phyloP scores from a whole-genome alignment of 2,888 invertebrate species.

The Hirtodrosophila alboralis region DNA sequence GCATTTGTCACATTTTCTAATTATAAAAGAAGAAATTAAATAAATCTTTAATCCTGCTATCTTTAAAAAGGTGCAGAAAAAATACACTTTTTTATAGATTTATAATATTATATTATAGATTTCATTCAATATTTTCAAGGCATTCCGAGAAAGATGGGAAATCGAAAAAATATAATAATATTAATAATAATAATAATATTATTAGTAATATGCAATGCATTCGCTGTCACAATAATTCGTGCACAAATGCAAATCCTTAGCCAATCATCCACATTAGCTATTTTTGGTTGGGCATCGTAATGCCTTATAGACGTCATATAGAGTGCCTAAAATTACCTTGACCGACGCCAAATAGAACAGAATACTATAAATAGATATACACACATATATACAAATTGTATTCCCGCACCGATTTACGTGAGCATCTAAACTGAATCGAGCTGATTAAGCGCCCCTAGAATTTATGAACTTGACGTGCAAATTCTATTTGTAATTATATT shows the following conservation, averaged over 20 bases:
- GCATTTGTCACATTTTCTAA: constrained; percentile 49
- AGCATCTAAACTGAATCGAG: constrained; percentile 59
- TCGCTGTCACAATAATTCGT: constrained; percentile 30
- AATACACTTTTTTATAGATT: too few species aligned
- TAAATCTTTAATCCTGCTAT: not conserved
- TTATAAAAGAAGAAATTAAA: constrained; percentile 22
- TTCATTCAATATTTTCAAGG: too few species aligned
- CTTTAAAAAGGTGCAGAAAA: not conserved
- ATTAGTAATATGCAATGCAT: too few species aligned
- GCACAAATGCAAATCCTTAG: constrained; percentile 29
- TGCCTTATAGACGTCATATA: constrained; percentile 57
- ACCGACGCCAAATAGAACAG: constrained; percentile 60
- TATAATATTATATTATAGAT: too few species aligned
- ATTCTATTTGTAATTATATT: constrained; percentile 68
- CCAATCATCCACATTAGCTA: constrained; percentile 26
- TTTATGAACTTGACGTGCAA: constrained; percentile 76
- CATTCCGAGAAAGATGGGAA: constrained; percentile 42
- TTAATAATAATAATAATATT: not conserved
- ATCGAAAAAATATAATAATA: constrained; percentile 24
- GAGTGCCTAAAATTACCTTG: constrained; percentile 68
- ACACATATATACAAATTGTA: constrained; percentile 28
- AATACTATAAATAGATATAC: constrained; percentile 53
- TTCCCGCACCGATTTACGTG: constrained; percentile 43
- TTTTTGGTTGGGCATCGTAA: constrained; percentile 25
- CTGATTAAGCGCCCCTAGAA: constrained; percentile 64